These are phyloP conservation scores for Asobara japonica DNA, from an alignment of 1,140 invertebrate species.

Conservation along the genomic window DNA sequence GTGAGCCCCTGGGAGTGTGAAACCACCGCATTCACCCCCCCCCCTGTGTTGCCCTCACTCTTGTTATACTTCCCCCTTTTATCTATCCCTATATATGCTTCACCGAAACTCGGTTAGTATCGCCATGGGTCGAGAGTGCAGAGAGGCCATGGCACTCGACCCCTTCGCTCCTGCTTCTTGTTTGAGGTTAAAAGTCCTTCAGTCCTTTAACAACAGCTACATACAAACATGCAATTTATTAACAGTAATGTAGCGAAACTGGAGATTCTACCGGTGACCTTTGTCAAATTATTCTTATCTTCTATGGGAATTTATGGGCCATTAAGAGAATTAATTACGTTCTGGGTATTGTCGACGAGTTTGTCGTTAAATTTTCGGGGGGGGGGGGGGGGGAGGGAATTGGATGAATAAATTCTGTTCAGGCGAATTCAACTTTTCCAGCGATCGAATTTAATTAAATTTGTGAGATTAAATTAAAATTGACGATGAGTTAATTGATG, in stretches of 20 bases:
- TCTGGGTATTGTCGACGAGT: neutral
- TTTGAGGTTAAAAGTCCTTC: constrained; percentile 3
- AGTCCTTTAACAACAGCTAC: neutral
- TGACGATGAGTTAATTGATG: too few species aligned
- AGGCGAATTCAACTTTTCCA: too few species aligned
- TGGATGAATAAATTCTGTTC: neutral
- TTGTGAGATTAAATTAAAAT: too few species aligned
- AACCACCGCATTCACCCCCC: constrained; percentile 1
- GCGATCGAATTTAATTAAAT: too few species aligned
- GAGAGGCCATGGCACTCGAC: neutral
- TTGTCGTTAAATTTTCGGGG: neutral
- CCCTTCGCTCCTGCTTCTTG: neutral
- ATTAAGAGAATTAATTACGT: neutral
- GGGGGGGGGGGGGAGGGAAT: too few species aligned
- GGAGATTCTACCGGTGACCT: neutral
- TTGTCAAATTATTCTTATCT: constrained; percentile 10
- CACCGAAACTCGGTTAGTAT: constrained; percentile 24
- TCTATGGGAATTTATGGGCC: neutral
- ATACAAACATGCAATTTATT: neutral
- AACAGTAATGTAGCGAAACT: neutral
- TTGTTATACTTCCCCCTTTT: constrained; percentile 3
- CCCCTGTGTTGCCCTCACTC: neutral
- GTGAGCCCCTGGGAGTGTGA: constrained; percentile 26
- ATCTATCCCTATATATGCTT: neutral
- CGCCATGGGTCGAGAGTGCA: neutral